A percentile compares a stretch with the other conserved stretches of the same genome.
phyloP scores from a whole-genome alignment of 2,888 invertebrate species.

The Caenorhabditis auriculariae region DNA sequence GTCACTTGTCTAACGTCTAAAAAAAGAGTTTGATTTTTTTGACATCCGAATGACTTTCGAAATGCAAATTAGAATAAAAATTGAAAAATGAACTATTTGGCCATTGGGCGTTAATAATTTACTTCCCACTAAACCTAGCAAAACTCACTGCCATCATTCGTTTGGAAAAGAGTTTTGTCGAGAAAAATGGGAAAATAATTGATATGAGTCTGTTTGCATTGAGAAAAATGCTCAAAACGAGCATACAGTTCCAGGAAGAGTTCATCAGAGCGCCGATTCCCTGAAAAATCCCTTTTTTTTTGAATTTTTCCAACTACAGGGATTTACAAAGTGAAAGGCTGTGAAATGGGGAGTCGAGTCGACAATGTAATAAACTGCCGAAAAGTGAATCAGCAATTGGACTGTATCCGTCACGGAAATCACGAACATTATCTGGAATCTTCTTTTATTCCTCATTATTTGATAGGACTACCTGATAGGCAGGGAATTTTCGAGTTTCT shows the following conservation, averaged over 20 bases:
- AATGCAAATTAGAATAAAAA: no score
- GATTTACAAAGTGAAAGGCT: slow-evolving; percentile 10
- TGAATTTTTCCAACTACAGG: neutral
- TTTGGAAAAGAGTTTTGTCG: slow-evolving; percentile 17
- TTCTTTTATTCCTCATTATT: slow-evolving; percentile 21
- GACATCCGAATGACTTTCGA: no score
- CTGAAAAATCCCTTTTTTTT: slow-evolving; percentile 13
- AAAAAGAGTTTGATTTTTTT: no score
- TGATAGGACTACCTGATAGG: no score
- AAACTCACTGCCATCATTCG: slow-evolving; percentile 13
- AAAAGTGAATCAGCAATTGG: slow-evolving; percentile 31
- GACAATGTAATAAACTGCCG: slow-evolving; percentile 31
- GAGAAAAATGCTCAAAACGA: slow-evolving; percentile 32
- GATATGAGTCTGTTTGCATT: slow-evolving; percentile 31
- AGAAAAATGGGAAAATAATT: slow-evolving; percentile 29
- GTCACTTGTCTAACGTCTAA: no score
- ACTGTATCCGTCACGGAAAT: slow-evolving; percentile 32
- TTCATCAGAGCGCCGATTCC: slow-evolving; percentile 36
- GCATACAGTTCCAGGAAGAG: slow-evolving; percentile 35
- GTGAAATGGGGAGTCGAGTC: slow-evolving; percentile 17
- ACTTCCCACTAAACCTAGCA: neutral
- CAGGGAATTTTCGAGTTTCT: no score
- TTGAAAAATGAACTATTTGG: neutral
- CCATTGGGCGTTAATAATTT: neutral
- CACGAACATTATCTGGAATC: slow-evolving; percentile 33